Base-by-base conservation (phyloP, 2,888 invertebrate genomes). In the Microctonus aethiopoides region DNA sequence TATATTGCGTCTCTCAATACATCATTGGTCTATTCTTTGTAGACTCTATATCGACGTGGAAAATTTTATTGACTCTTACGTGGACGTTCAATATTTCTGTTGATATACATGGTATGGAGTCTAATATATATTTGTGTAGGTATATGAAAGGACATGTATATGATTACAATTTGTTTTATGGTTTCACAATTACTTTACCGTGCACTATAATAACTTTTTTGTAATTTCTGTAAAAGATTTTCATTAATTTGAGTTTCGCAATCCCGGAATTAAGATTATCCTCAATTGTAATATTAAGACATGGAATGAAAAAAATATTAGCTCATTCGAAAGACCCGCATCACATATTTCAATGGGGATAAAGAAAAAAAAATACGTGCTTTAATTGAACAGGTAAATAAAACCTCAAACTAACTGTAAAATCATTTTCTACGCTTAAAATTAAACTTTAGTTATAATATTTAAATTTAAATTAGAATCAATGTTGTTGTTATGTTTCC, bases 1-100 rank as follows among this genome's bases (percentile, higher is more conserved):
- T 69, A 32, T 65, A 65, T 65, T 65, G 56, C 65, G 9, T 56
- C 56, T 39, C 56, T 39, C 56, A 65, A 65, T 65, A 54, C 41
- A 26, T 66, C 59, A 34, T 57, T 24, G 26, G 24, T 60, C 46
- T 46, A 63, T 63, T 71, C 39, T 65, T 62, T 52, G 56, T 39
- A 39, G 59, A 52, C 61, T 61, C 62, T 26, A n/a, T 63, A 63
- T 63, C 34, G 63, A 63, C 52, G 51, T 20, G 29, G 36, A n/a
- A 56, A 56, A 56, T 65, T 64, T 64, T 36, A 54, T 64, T 64
- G 32, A 24, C 46, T 16, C 9, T 16, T 46, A 20, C 20, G 16
- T 16, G 46, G 46, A 9, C 16, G 46, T 46, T 7, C 46, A 46
- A 46, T 46, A 16, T 20, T 46, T 16, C 46, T 46, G 46, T 16